Evolutionary conservation across 2,113 vertebrate genomes (phyloP).

Genomic region (Melanocharis versteri): DNA sequence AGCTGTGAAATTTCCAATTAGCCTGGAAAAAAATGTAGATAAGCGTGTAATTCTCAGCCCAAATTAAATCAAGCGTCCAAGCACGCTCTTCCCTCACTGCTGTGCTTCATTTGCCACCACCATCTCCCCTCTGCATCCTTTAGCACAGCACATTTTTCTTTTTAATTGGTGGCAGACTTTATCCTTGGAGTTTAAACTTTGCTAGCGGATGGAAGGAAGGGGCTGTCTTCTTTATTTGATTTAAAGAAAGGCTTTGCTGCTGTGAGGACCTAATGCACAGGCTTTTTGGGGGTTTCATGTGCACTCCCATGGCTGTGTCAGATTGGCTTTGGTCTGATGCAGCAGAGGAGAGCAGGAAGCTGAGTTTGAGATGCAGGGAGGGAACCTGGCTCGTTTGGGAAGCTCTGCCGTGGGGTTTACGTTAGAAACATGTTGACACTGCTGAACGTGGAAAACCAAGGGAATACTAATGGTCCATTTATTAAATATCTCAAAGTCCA

Average conservation of each 20-base stretch:
- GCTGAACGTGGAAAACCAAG: neutral
- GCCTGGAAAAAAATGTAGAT: neutral
- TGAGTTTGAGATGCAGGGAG: neutral
- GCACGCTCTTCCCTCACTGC: neutral
- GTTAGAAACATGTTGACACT: neutral
- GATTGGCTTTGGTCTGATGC: neutral
- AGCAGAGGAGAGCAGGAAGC: neutral
- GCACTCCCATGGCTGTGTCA: neutral
- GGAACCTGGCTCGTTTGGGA: neutral
- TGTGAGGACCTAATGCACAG: neutral
- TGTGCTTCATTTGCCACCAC: neutral
- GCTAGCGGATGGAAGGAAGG: neutral
- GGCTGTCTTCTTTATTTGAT: neutral
- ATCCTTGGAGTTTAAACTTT: neutral
- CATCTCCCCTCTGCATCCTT: neutral
- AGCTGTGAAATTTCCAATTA: slow-evolving; percentile 4
- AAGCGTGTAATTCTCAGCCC: neutral
- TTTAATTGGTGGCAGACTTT: neutral
- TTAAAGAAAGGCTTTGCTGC: neutral
- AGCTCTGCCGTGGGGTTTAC: neutral
- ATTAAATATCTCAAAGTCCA: neutral
- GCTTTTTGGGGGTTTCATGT: neutral
- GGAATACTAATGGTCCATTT: neutral
- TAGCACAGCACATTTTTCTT: neutral
- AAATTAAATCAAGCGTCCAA: neutral